Percentiles rank a stretch among this genome's conserved stretches.
Evolutionary conservation across 2,888 invertebrate genomes (phyloP).

Genomic region (Argyresthia albistria): DNA sequence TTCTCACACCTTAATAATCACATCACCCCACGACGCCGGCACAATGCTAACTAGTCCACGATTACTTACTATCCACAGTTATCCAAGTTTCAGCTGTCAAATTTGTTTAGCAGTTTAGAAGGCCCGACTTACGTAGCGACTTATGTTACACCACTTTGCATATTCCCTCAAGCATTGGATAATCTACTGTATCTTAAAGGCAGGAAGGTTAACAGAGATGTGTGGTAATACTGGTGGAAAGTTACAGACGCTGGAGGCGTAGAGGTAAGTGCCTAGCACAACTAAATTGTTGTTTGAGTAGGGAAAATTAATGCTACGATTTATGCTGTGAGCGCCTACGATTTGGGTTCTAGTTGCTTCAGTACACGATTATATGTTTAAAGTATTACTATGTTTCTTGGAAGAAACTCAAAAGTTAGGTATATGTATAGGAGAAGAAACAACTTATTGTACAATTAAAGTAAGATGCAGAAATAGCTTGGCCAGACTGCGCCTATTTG

Average conservation of each 20-base stretch:
- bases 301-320: slow-evolving; percentile 62
- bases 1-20: slow-evolving; percentile 65
- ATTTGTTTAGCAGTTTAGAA: slow-evolving; percentile 68
- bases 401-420: too few species aligned
- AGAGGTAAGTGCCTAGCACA: slow-evolving; percentile 64
- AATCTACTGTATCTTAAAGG: background rate
- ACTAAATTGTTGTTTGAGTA: slow-evolving; percentile 68
- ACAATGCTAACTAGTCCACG: slow-evolving; percentile 62
- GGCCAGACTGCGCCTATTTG: too few species aligned
- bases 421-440: too few species aligned
- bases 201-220: background rate
- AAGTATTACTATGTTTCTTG: too few species aligned
- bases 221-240: background rate
- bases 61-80: slow-evolving; percentile 46
- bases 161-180: background rate
- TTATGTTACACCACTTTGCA: background rate
- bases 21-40: slow-evolving; percentile 59
- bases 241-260: slow-evolving; percentile 40
- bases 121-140: slow-evolving; percentile 54
- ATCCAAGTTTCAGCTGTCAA: slow-evolving; percentile 67
- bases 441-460: too few species aligned
- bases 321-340: slow-evolving; percentile 29
- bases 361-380: too few species aligned
- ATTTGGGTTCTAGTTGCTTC: background rate
- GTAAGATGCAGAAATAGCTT: too few species aligned